Percentiles rank a stretch among this genome's conserved stretches.
phyloP scores from a whole-genome alignment of 2,888 invertebrate genomes.

The Acanthosepion esculentum region DNA sequence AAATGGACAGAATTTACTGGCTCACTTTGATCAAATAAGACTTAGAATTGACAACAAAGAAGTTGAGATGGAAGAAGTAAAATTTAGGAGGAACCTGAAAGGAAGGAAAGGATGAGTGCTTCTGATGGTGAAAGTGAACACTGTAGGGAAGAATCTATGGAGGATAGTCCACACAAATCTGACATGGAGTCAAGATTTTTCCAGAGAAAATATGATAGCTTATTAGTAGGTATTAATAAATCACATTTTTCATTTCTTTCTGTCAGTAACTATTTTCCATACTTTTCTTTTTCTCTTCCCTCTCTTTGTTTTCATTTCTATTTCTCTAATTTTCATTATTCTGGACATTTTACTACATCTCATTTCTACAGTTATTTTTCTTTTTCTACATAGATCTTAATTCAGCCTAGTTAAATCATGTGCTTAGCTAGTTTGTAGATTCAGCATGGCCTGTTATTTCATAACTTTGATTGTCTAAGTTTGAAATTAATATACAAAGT shows the following conservation, averaged over 20 bases:
- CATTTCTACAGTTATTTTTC: not conserved
- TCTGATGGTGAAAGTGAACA: too few species aligned
- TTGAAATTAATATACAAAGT: not conserved
- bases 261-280: not conserved
- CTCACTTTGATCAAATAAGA: too few species aligned
- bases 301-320: not conserved
- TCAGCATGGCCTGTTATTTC: not conserved
- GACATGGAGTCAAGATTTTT: too few species aligned
- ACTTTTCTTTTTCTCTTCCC: not conserved
- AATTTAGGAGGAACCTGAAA: too few species aligned
- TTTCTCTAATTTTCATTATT: not conserved
- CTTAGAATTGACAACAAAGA: too few species aligned
- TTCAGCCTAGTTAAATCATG: not conserved
- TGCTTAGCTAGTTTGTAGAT: not conserved
- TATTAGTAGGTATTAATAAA: too few species aligned
- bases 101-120: too few species aligned
- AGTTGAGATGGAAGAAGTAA: too few species aligned
- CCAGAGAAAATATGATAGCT: too few species aligned
- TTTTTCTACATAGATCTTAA: not conserved
- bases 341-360: not conserved
- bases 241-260: not conserved
- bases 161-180: too few species aligned
- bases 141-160: too few species aligned
- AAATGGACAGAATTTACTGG: too few species aligned
- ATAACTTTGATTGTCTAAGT: not conserved